Percentiles rank a stretch among this genome's conserved stretches.
phyloP scores from a whole-genome alignment of 1,140 invertebrate species.

The Cryptotermes secundus region DNA sequence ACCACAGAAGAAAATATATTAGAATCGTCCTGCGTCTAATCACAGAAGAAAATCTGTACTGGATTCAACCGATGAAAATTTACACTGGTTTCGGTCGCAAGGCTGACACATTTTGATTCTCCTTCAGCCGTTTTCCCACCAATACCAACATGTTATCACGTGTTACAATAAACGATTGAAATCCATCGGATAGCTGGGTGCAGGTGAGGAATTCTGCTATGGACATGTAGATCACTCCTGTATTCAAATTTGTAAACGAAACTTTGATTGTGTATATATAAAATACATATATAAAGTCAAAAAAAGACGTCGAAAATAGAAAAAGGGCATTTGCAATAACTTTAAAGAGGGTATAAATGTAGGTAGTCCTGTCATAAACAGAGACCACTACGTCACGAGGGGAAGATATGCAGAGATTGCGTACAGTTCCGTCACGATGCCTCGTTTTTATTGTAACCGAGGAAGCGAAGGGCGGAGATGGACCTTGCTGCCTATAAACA shows the following conservation, averaged over 20 bases:
- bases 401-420: not conserved
- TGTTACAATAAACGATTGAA: too few species aligned
- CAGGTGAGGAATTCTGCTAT: not conserved
- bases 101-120: too few species aligned
- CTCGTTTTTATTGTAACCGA: not conserved
- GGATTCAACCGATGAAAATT: too few species aligned
- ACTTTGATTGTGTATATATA: constrained; percentile 4
- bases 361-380: not conserved
- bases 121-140: too few species aligned
- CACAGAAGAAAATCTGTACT: too few species aligned
- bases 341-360: not conserved
- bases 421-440: not conserved
- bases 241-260: not conserved
- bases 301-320: constrained; percentile 3
- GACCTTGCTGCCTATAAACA: not conserved
- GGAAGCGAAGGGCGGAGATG: not conserved
- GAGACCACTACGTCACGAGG: not conserved
- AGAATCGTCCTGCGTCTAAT: too few species aligned
- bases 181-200: too few species aligned
- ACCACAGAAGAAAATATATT: too few species aligned
- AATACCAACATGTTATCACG: too few species aligned
- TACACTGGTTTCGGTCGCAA: too few species aligned
- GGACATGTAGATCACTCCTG: constrained; percentile 3
- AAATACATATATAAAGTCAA: not conserved
- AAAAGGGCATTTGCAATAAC: constrained; percentile 16